These are phyloP conservation scores for Trachops cirrhosus DNA, from an alignment of 2,797 vertebrate genomes.

Conservation along the genomic window DNA sequence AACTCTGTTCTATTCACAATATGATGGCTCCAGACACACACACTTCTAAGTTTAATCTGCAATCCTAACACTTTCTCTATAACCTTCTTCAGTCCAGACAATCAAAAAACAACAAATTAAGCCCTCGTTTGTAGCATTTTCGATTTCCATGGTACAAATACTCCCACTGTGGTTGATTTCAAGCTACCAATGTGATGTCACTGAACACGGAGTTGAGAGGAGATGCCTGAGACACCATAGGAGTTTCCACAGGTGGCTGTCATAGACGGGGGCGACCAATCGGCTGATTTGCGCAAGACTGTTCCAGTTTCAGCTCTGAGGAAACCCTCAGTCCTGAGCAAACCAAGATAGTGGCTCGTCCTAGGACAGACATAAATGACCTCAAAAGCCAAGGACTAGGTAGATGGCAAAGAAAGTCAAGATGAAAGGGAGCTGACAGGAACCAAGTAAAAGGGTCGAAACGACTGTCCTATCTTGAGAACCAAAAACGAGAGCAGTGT, in stretches of 20 bases:
- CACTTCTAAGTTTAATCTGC: not conserved
- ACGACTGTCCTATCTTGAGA: not conserved
- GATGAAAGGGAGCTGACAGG: not conserved
- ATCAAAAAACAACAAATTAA: too few species aligned
- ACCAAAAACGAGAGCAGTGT: not conserved
- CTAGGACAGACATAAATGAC: not conserved
- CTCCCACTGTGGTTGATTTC: too few species aligned
- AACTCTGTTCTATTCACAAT: not conserved
- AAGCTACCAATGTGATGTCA: not conserved
- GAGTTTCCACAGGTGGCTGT: accelerated
- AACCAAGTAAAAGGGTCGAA: not conserved
- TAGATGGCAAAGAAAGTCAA: not conserved
- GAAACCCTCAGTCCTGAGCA: not conserved
- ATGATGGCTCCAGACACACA: not conserved
- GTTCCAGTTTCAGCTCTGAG: not conserved
- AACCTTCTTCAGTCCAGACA: not conserved
- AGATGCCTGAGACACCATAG: accelerated
- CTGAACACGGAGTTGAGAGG: not conserved
- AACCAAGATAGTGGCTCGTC: not conserved
- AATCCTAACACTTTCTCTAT: not conserved
- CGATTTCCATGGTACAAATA: too few species aligned
- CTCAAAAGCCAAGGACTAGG: not conserved
- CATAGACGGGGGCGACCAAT: not conserved
- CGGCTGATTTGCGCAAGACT: not conserved
- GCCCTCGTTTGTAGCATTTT: too few species aligned